Conservation (phyloP, 2,888 invertebrate genomes). For the Sphecodes monilicornis region DNA sequence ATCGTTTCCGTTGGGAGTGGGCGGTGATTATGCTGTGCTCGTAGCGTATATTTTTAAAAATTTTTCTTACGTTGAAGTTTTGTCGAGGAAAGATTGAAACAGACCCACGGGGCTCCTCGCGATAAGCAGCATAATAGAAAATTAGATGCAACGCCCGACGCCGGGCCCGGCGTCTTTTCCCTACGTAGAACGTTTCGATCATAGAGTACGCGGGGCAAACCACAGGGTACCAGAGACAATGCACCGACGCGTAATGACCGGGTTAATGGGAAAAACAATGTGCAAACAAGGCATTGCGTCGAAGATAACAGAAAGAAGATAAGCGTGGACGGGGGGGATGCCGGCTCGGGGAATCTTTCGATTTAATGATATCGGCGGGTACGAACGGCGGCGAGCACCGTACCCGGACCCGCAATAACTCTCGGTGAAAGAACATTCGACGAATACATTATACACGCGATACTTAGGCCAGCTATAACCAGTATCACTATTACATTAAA, state of each 20-base stretch:
- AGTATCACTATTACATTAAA: slow-evolving; percentile 51
- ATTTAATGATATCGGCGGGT: slow-evolving; percentile 57
- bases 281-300: slow-evolving; percentile 69
- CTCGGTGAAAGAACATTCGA: slow-evolving; percentile 23
- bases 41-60: slow-evolving; percentile 40
- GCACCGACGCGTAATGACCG: slow-evolving; percentile 69
- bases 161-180: slow-evolving; percentile 16
- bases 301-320: slow-evolving; percentile 63
- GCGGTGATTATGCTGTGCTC: slow-evolving; percentile 59
- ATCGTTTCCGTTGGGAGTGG: slow-evolving; percentile 18
- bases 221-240: slow-evolving; percentile 70
- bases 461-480: slow-evolving; percentile 26
- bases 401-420: slow-evolving; percentile 29
- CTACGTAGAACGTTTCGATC: slow-evolving; percentile 64
- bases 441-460: slow-evolving; percentile 46
- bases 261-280: slow-evolving; percentile 74
- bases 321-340: slow-evolving; percentile 36
- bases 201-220: slow-evolving; percentile 70
- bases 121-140: slow-evolving; percentile 72
- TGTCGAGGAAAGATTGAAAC: slow-evolving; percentile 29
- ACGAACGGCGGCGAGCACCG: slow-evolving; percentile 3
- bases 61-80: slow-evolving; percentile 11
- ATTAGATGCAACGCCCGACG: slow-evolving; percentile 58
- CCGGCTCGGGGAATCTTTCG: slow-evolving; percentile 42
- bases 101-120: slow-evolving; percentile 16